phyloP scores from a whole-genome alignment of 2,888 invertebrate species.

The Phasia obesa region DNA sequence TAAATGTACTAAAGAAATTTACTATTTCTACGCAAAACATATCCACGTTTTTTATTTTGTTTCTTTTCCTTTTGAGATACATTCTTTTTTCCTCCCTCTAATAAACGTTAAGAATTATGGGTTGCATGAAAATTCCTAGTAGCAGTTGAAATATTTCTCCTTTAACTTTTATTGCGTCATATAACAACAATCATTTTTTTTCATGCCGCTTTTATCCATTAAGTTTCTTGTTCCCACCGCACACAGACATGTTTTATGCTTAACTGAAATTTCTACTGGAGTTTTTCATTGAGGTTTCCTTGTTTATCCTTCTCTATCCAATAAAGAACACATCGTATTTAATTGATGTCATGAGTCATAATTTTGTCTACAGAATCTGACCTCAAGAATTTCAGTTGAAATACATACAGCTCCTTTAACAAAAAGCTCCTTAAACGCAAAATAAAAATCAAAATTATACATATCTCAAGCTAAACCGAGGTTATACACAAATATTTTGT shows the following conservation, averaged over 20 bases:
- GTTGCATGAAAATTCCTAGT: background rate
- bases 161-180: conserved; percentile 48
- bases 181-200: conserved; percentile 17
- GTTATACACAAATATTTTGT: too few species aligned
- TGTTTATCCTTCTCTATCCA: background rate
- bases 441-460: too few species aligned
- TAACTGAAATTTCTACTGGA: background rate
- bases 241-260: conserved; percentile 8
- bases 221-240: conserved; percentile 1
- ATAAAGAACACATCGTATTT: background rate
- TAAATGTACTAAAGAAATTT: background rate
- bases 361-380: background rate
- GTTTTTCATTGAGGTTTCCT: background rate
- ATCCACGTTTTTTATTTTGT: background rate
- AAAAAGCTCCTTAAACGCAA: too few species aligned
- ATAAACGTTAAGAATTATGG: background rate
- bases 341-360: conserved; percentile 13
- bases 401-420: too few species aligned
- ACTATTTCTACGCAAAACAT: conserved; percentile 25
- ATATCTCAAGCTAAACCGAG: too few species aligned
- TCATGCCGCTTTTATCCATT: too few species aligned
- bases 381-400: background rate
- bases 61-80: too few species aligned
- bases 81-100: background rate
- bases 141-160: conserved; percentile 7